A percentile compares a stretch with the other conserved stretches of the same genome.
These are phyloP conservation scores for Nyctereutes procyonoides DNA, from an alignment of 2,113 vertebrate species.

Conservation along the genomic window DNA sequence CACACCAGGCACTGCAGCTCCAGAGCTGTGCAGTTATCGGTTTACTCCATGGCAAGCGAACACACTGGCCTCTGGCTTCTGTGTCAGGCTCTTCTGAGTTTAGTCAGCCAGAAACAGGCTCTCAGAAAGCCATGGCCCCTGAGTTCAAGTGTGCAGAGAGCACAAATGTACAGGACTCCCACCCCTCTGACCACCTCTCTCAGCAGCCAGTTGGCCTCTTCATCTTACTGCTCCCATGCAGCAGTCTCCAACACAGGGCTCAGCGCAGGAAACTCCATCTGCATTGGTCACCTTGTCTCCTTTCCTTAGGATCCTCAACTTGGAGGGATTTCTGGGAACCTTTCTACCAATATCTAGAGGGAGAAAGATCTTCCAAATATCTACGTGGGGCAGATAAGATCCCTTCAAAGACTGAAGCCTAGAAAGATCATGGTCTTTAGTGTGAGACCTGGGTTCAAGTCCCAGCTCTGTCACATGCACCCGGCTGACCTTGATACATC, in stretches of 20 bases:
- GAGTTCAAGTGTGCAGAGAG: neutral
- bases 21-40: neutral
- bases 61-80: neutral
- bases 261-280: neutral
- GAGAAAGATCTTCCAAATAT: neutral
- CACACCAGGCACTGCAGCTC: neutral
- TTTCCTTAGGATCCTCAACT: neutral
- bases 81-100: conserved; percentile 10
- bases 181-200: neutral
- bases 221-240: neutral
- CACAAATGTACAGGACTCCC: neutral
- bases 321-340: neutral
- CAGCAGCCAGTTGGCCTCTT: neutral
- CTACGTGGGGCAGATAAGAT: neutral
- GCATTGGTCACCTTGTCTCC: neutral
- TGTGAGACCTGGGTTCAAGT: neutral
- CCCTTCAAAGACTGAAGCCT: conserved; percentile 9
- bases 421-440: neutral
- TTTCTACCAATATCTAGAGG: neutral
- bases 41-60: neutral
- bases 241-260: neutral
- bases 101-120: neutral
- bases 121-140: neutral
- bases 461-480: neutral
- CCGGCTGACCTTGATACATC: neutral